These are phyloP conservation scores for Lamprologus callipterus DNA, from an alignment of 2,113 vertebrate species.

Conservation along the genomic window DNA sequence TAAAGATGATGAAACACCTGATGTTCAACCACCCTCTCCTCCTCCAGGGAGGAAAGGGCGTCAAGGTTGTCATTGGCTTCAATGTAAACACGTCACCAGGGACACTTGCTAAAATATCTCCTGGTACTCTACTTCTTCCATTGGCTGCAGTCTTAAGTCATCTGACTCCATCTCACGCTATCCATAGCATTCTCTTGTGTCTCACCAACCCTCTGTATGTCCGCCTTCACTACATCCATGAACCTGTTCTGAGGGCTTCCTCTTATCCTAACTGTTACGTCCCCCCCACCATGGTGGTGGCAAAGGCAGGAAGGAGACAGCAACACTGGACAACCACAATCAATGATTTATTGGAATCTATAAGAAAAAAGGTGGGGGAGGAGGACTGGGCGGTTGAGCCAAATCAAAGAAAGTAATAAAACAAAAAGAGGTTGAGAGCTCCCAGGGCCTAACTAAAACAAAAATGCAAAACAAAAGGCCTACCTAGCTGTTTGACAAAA, in stretches of 20 bases:
- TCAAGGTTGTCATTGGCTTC: neutral
- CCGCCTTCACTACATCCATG: accelerated
- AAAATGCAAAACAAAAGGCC: no score
- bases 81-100: neutral
- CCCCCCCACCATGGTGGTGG: no score
- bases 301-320: no score
- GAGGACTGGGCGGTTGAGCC: no score
- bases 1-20: neutral
- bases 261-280: neutral
- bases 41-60: neutral
- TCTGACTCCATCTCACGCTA: neutral
- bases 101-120: accelerated
- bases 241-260: neutral
- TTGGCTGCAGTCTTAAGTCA: neutral
- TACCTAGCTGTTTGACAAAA: no score
- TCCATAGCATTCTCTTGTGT: neutral
- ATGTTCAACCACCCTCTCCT: neutral
- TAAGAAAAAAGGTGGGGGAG: no score
- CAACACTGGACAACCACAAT: no score
- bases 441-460: no score
- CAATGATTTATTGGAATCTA: no score
- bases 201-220: neutral
- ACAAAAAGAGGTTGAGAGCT: no score
- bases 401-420: no score
- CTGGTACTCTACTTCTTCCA: neutral